A percentile compares a stretch with the other conserved stretches of the same genome.
These are phyloP conservation scores for Morone chrysops DNA, from an alignment of 2,113 vertebrate species.

Conservation along the genomic window DNA sequence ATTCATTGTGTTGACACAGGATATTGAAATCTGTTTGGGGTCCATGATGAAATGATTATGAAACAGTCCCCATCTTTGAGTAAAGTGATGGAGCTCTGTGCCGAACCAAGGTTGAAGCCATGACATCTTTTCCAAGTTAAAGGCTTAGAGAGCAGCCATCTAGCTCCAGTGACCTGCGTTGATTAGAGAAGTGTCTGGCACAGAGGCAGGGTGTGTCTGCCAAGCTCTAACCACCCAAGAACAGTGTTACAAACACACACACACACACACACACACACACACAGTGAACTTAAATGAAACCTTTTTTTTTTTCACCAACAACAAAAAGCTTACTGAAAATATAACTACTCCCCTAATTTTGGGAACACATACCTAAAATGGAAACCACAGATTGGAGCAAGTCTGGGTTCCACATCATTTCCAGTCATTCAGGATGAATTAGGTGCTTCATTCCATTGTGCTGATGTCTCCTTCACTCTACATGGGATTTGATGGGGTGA, in stretches of 20 bases:
- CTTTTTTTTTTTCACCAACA: conserved; percentile 10
- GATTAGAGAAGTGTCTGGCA: conserved; percentile 76
- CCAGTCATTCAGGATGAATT: conserved; percentile 63
- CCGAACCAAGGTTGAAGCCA: conserved; percentile 40
- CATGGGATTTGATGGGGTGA: conserved; percentile 16
- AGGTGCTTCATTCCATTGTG: conserved; percentile 58
- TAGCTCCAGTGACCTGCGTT: conserved; percentile 65
- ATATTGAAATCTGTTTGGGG: conserved; percentile 69
- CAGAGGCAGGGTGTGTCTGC: conserved; percentile 60
- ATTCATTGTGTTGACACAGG: conserved; percentile 43
- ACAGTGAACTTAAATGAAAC: neutral
- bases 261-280: conserved; percentile 18
- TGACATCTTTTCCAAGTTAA: conserved; percentile 77
- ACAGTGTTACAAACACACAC: conserved; percentile 8
- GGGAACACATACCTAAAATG: conserved; percentile 38
- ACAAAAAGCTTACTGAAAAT: conserved; percentile 39
- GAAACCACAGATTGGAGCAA: conserved; percentile 10
- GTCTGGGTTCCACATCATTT: conserved; percentile 51
- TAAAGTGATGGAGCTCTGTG: conserved; percentile 30
- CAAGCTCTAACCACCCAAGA: conserved; percentile 70
- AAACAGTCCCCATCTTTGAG: conserved; percentile 51
- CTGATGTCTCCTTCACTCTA: conserved; percentile 40
- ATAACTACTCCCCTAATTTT: conserved; percentile 25
- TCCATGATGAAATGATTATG: conserved; percentile 72
- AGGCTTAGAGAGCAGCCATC: conserved; percentile 66